Conservation (phyloP, 2,797 vertebrate genomes). For the Urosaurus nigricauda region DNA sequence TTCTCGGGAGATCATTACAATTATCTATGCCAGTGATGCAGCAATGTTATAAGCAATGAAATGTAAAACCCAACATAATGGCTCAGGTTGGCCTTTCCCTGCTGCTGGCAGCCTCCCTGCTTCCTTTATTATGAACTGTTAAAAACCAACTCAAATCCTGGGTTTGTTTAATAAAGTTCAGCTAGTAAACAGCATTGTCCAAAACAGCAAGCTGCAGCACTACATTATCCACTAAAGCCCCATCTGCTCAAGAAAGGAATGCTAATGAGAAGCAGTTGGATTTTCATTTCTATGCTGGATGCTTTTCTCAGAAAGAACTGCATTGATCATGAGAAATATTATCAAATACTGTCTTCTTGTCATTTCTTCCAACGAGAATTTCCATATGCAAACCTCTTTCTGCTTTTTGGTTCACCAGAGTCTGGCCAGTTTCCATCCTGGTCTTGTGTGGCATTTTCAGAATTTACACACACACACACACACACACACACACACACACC, state of each 20-base stretch:
- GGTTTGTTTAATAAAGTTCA: background rate
- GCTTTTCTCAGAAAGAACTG: constrained; percentile 67
- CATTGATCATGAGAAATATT: constrained; percentile 60
- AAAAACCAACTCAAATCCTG: background rate
- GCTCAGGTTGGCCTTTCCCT: background rate
- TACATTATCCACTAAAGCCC: constrained; percentile 55
- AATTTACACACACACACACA: background rate
- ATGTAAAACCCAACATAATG: background rate
- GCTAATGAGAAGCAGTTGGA: constrained; percentile 62
- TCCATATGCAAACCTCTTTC: constrained; percentile 30
- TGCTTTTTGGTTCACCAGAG: background rate
- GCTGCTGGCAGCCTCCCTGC: too few relatives aligned
- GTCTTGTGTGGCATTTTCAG: background rate
- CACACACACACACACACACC: too few relatives aligned
- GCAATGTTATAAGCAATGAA: background rate
- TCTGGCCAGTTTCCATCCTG: too few relatives aligned
- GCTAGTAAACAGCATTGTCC: constrained; percentile 19
- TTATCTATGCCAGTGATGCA: background rate
- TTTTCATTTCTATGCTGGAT: constrained; percentile 56
- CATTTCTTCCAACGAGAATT: constrained; percentile 22
- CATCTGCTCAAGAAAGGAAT: constrained; percentile 67
- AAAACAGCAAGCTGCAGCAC: constrained; percentile 53
- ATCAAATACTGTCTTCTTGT: constrained; percentile 35
- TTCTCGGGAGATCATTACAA: background rate
- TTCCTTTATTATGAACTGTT: background rate